These are phyloP conservation scores for Oplegnathus fasciatus DNA, from an alignment of 2,113 vertebrate genomes.

Conservation along the genomic window DNA sequence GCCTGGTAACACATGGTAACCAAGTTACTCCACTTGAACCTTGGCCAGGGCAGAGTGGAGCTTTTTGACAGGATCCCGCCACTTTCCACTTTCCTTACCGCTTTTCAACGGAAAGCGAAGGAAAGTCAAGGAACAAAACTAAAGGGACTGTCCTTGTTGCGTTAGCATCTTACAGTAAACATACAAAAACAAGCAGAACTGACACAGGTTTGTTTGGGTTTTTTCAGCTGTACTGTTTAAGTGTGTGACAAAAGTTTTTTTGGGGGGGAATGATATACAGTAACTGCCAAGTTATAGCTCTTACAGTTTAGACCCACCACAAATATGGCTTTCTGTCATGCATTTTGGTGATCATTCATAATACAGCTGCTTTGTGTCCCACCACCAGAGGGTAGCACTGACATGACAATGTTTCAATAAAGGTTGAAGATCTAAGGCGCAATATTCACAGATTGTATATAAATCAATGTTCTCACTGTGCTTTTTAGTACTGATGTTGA, in stretches of 20 bases:
- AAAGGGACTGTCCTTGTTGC: background rate
- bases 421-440: background rate
- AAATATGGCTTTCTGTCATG: background rate
- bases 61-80: background rate
- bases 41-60: conserved; percentile 55
- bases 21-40: conserved; percentile 74
- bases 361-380: background rate
- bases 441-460: background rate
- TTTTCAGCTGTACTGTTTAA: background rate
- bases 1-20: conserved; percentile 65
- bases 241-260: background rate
- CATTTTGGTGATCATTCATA: background rate
- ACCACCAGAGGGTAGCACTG: conserved; percentile 82
- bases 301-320: background rate
- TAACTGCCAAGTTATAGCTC: background rate
- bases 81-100: background rate
- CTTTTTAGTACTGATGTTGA: background rate
- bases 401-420: background rate
- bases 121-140: background rate
- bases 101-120: background rate
- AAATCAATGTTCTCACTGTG: background rate
- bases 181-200: background rate
- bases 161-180: background rate
- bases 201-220: background rate
- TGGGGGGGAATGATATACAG: background rate